phyloP scores from a whole-genome alignment of 53 echinoderm and acorn worm species.

The Astropecten irregularis region DNA sequence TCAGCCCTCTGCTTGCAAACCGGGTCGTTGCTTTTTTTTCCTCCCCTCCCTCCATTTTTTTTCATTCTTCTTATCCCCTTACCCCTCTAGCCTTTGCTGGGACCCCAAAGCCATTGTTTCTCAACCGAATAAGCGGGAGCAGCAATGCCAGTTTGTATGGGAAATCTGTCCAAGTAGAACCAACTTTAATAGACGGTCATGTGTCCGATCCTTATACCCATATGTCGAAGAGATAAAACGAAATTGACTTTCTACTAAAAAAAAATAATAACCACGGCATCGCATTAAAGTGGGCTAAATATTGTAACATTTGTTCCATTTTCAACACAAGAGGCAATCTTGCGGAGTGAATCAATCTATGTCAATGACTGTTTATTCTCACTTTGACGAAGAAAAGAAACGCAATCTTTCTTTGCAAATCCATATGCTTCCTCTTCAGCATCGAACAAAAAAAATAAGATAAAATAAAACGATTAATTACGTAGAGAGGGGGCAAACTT shows the following conservation, averaged over 20 bases:
- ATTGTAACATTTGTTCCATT: conserved; percentile 45
- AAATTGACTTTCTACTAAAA: neutral
- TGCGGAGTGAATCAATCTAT: neutral
- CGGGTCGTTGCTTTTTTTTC: conserved; percentile 10
- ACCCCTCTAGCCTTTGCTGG: no score
- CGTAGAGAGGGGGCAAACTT: neutral
- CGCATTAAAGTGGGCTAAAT: conserved; percentile 25
- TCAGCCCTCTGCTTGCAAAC: neutral
- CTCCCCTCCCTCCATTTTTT: conserved; percentile 8
- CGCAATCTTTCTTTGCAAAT: neutral
- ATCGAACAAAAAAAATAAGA: no score
- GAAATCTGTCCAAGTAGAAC: conserved; percentile 27
- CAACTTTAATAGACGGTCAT: neutral
- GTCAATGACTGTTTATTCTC: conserved; percentile 21
- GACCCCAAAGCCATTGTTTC: no score
- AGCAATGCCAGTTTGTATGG: conserved; percentile 16
- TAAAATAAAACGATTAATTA: conserved; percentile 5
- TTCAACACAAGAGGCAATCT: neutral
- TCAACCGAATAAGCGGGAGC: no score
- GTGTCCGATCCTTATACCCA: conserved; percentile 10
- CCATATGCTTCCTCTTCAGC: conserved; percentile 33
- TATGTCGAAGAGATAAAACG: conserved; percentile 36
- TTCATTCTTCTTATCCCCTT: neutral
- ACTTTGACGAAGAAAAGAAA: neutral
- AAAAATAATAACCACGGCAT: no score